Evolutionary conservation across 2,797 vertebrate species (phyloP).

Genomic region (Serranus cabrilla): DNA sequence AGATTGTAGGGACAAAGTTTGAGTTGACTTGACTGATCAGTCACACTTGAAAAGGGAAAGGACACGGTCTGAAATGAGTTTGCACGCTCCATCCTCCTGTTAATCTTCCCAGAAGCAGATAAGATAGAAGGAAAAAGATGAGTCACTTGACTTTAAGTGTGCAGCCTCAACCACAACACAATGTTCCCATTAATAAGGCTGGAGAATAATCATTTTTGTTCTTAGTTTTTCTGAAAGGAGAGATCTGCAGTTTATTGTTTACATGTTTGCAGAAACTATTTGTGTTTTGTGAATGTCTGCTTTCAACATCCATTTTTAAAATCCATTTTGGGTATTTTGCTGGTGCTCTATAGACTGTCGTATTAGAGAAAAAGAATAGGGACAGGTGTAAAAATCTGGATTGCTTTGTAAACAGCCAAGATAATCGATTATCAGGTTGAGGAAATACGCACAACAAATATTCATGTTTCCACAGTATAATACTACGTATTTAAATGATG

Average conservation of each 20-base stretch:
- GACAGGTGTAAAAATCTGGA: too few relatives aligned
- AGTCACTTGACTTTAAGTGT: slow-evolving; percentile 43
- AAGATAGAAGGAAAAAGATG: slow-evolving; percentile 65
- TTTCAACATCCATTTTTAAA: neutral
- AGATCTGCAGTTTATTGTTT: neutral
- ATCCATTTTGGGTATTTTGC: neutral
- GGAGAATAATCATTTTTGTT: slow-evolving; percentile 2
- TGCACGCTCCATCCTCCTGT: slow-evolving; percentile 50
- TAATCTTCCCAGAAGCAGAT: slow-evolving; percentile 51
- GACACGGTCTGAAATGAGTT: slow-evolving; percentile 71
- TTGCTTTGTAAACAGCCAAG: neutral
- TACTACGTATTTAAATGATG: neutral
- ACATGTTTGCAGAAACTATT: neutral
- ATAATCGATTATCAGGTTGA: neutral
- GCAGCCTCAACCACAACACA: slow-evolving; percentile 26
- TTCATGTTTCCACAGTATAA: neutral
- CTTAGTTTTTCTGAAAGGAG: neutral
- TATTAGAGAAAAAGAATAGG: neutral
- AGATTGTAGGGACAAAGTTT: slow-evolving; percentile 39
- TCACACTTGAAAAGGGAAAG: slow-evolving; percentile 73
- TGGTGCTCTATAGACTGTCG: neutral
- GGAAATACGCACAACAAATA: neutral
- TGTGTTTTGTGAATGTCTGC: neutral
- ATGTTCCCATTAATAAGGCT: slow-evolving; percentile 45
- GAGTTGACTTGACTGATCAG: slow-evolving; percentile 59